Base-by-base conservation (phyloP, 2,113 vertebrate species). In the Notarius lentiginosus region DNA sequence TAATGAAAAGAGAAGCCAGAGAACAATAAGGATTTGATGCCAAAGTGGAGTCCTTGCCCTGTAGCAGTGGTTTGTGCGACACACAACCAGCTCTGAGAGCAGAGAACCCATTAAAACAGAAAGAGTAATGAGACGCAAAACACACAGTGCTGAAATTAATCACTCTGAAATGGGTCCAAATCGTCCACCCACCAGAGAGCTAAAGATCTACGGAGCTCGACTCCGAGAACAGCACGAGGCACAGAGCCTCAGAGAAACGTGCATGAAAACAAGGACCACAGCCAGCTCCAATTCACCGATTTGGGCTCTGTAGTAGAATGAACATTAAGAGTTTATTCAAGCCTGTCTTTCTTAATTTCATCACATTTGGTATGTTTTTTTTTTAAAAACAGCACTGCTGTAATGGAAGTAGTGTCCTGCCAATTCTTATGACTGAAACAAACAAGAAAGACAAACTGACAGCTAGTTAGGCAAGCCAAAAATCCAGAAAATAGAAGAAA, bases 41-140 rank as follows among this genome's bases (percentile, higher is more conserved):
- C 51, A 79, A 82, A 82, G 55, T 20, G 84, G 58, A 61, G 49
- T 51, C 27, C 14, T 55, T 75, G 72, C 11, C 81, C 88, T 2
- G 65, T 65, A 80, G 55, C 15, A 53, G 27, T 58, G 72, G 60
- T 58, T 22, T 10, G 79, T 58, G 49, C 24, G n/a, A 55, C 73
- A 27, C 27, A 2, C 17, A 41, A 30, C 30, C 61, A 80, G 51
- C 49, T 73, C 77, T 2, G 34, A 73, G 56, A 22, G 56, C 72
- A 51, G 7, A 82, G 86, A 82, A 73, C 61, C 79, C 79, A 85
- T 87, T 89, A 83, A 87, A 79, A 73, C 83, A 83, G 65, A 3
- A 55, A 70, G 83, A 83, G 61, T 87, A 87, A 87, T 85, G 83
- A 84, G 83, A 87, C 47, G 61, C 79, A 79, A 87, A 87, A 89